Conservation (phyloP, 2,113 vertebrate species). For the Cryptomyrus ogoouensis region DNA sequence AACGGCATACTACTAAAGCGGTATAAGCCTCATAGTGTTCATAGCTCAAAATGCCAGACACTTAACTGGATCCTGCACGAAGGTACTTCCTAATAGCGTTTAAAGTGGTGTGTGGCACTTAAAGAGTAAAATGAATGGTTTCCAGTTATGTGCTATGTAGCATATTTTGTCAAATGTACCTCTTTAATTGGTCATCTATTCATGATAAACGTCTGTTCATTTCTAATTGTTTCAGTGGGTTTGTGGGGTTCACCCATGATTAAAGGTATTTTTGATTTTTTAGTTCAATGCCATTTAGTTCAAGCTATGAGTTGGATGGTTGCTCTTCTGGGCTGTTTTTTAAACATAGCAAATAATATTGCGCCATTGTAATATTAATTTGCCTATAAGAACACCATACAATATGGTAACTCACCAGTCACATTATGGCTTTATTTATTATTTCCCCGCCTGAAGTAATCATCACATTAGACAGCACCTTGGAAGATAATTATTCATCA, state of each 20-base stretch:
- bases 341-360: not conserved
- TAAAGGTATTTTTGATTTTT: not conserved
- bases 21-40: not conserved
- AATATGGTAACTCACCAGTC: not conserved
- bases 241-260: not conserved
- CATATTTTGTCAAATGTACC: not conserved
- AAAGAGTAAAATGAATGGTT: not conserved
- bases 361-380: not conserved
- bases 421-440: not conserved
- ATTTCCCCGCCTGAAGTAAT: not conserved
- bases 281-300: not conserved
- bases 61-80: not conserved
- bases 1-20: not conserved
- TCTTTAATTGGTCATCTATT: not conserved
- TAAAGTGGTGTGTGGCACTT: not conserved
- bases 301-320: not conserved
- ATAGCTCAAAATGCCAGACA: not conserved
- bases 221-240: not conserved
- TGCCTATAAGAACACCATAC: not conserved
- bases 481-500: not conserved
- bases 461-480: not conserved
- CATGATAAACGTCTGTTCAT: not conserved
- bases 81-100: not conserved
- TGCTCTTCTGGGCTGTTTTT: not conserved
- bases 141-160: not conserved